Percentiles rank a stretch among this genome's conserved stretches.
These are phyloP conservation scores for Lates calcarifer DNA, from an alignment of 2,113 vertebrate species.

Conservation along the genomic window DNA sequence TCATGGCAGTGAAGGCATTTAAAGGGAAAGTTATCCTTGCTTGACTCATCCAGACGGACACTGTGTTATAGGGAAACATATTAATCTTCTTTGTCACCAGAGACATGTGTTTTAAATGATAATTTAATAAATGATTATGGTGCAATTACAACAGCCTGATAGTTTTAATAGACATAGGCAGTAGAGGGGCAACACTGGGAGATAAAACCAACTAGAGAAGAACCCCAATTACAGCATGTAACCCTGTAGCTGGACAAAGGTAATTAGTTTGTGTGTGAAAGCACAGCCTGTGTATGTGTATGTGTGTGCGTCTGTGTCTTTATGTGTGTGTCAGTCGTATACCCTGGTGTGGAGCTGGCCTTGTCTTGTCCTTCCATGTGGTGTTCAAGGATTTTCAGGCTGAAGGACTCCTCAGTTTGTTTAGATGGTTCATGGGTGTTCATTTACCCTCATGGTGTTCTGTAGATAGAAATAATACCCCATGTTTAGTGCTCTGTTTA, in stretches of 20 bases:
- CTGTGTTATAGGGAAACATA: not conserved
- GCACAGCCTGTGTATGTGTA: not conserved
- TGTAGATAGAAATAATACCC: conserved; percentile 4
- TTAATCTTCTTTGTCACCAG: conserved; percentile 6
- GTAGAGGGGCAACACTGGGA: not conserved
- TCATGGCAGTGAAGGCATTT: conserved; percentile 5
- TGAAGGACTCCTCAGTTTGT: conserved; percentile 53
- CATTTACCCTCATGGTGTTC: not conserved
- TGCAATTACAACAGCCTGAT: conserved; percentile 9
- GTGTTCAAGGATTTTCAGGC: conserved; percentile 63
- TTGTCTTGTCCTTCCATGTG: conserved; percentile 50
- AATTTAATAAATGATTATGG: conserved; percentile 13
- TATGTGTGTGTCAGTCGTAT: not conserved
- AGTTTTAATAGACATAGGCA: not conserved
- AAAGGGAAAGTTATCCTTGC: conserved; percentile 11
- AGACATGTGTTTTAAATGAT: not conserved
- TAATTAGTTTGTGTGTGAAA: conserved; percentile 16
- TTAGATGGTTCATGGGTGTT: conserved; percentile 35
- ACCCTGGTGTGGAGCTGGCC: conserved; percentile 33
- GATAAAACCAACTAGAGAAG: not conserved
- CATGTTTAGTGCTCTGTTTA: not conserved
- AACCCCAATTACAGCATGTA: not conserved
- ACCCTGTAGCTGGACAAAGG: not conserved
- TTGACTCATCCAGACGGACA: conserved; percentile 4
- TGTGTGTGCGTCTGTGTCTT: not conserved